These are phyloP conservation scores for Caenorhabditis japonica DNA, from an alignment of 2,888 invertebrate genomes.

Conservation along the genomic window DNA sequence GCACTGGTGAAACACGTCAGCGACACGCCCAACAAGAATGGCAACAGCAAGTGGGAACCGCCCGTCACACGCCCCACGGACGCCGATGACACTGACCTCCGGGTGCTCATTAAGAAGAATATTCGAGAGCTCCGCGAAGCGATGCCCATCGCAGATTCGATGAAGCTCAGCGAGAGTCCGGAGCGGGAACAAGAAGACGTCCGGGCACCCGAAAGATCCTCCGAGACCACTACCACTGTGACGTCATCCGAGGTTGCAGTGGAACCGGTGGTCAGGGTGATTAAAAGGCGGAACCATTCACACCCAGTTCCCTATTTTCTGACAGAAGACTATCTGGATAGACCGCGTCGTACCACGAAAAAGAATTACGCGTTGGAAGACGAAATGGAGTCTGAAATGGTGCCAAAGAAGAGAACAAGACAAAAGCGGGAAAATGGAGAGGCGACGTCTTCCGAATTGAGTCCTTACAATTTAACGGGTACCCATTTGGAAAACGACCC, in stretches of 20 bases:
- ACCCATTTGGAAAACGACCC: conserved; percentile 1
- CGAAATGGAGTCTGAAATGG: background rate
- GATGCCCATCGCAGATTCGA: background rate
- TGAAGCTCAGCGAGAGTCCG: conserved; percentile 2
- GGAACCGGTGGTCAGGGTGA: background rate
- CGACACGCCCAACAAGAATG: conserved; percentile 1
- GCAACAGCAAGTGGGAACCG: background rate
- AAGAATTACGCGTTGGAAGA: conserved; percentile 17
- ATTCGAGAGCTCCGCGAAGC: background rate
- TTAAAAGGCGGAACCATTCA: background rate
- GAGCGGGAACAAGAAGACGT: background rate
- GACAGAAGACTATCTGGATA: background rate
- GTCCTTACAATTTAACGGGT: conserved; percentile 1
- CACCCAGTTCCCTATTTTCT: background rate
- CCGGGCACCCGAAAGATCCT: background rate
- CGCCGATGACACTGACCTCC: background rate
- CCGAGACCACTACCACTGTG: conserved; percentile 3
- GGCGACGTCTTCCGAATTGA: background rate
- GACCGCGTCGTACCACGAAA: conserved; percentile 7
- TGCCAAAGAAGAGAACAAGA: background rate
- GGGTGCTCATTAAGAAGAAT: background rate
- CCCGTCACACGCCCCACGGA: background rate
- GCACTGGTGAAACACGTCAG: conserved; percentile 4
- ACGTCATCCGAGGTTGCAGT: background rate
- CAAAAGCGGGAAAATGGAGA: background rate